Base-by-base conservation (phyloP, 2,888 invertebrate species). In the Drosophila leonis region DNA sequence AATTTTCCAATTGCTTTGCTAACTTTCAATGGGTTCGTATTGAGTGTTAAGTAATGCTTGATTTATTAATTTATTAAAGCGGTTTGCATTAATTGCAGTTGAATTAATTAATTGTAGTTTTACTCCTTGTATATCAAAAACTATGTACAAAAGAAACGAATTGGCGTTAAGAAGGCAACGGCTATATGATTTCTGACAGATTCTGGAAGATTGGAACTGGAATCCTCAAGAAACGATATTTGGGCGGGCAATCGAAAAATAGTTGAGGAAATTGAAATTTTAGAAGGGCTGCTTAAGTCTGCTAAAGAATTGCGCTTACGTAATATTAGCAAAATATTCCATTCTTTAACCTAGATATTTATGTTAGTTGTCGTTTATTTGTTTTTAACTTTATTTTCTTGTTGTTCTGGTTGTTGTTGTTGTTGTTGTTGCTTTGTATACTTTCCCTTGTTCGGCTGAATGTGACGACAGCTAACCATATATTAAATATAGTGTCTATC, bases 381-480 rank as follows among this genome's bases (percentile, higher is more conserved):
- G 10, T 37, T 46, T 46, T 65, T 48, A 18, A 5, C 37, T 37
- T 20, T 18, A 7, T 62, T 60, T 59, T 57, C 41, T 46, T n/a
- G n/a, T 68, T 69, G 52, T 72, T 61, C 48, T 41, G 51, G 31
- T 52, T 35, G 33, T 27, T 10, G 33, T 48, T 52, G n/a, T 33
- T 51, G 29, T 70, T 70, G 24, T 44, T 44, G 65, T 75, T 75
- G 75, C 70, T 75, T 75, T 75, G 71, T 77, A 74, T 80, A 71
- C 70, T 65, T 69, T 85, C 86, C 83, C 83, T 85, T 83, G 86
- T 83, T 85, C 78, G 65, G 75, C 77, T 56, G 61, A 66, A 56
- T 44, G 57, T 55, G 55, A 62, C 24, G 48, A 63, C 56, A 77
- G 68, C 63, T 72, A 72, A 78, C 75, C 69, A 81, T 79, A 80